Evolutionary conservation across 2,888 invertebrate species (phyloP), one percentile per base, ranked within the genome.

Genomic region (Cosmorhoe ocellata): DNA sequence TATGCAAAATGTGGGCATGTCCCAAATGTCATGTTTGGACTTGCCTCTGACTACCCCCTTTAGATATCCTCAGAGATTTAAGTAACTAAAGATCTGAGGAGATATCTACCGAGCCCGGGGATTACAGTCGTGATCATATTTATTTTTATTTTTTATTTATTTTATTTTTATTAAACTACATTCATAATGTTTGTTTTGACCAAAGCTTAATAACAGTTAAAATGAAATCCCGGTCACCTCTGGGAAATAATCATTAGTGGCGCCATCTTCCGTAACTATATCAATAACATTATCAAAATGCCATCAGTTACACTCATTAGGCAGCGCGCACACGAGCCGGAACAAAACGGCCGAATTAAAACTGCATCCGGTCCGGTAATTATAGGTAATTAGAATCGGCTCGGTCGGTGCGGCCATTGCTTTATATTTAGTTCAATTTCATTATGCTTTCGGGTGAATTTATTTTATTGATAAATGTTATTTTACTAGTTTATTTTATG

Each of bases 261-360:
- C 58, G 57, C 54, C 53, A 41, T 38, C 46, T 59, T 51, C 63
- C 49, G 60, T 56, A 61, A 65, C 69, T 67, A 71, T 79, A 79
- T 79, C 79, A 79, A 79, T 80, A 78, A 75, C 75, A 79, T 80
- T 80, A 84, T 84, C 84, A 83, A 84, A 84, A 82, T 77, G 72
- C 80, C 69, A 84, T 84, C 77, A 65, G 77, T 80, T 76, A 76
- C 80, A 74, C 71, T 79, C 81, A 81, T 84, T 84, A 77, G 77
- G 71, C 67, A 60, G 64, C 65, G 68, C 64, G 67, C 64, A 59
- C 49, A 59, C 58, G 46, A 49, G 60, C 67, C 67, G 69, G 69
- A 72, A 76, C 80, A 74, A 76, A 79, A 81, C 76, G 78, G 78
- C 66, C 75, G 81, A 83, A 83, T 84, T 84, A 84, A 85, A 85